A percentile compares a stretch with the other conserved stretches of the same genome.
phyloP scores from a whole-genome alignment of 2,797 vertebrate species.

The Coracias cyanogaster region DNA sequence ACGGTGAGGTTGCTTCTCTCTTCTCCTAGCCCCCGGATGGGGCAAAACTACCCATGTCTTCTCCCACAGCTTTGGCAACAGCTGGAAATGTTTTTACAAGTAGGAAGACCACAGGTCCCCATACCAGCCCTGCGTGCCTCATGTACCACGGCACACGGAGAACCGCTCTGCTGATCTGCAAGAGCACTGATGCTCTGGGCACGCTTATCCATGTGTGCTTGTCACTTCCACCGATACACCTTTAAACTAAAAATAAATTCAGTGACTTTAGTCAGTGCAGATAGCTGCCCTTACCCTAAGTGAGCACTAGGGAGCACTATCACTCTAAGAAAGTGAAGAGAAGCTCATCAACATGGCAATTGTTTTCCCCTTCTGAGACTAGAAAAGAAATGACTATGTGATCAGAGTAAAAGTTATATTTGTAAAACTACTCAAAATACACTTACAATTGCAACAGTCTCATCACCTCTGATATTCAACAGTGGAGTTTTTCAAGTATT shows the following conservation, averaged over 20 bases:
- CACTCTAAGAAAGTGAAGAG: not conserved
- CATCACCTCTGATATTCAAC: not conserved
- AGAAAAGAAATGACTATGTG: accelerated
- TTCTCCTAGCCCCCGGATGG: not conserved
- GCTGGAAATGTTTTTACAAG: not conserved
- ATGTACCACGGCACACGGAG: not conserved
- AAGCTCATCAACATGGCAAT: not conserved
- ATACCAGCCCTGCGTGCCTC: accelerated
- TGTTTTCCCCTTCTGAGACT: not conserved
- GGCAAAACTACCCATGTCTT: not conserved
- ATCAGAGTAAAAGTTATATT: not conserved
- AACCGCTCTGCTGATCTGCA: not conserved
- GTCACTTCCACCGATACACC: accelerated
- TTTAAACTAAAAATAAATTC: not conserved
- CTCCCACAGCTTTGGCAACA: not conserved
- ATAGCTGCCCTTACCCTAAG: not conserved
- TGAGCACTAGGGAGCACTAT: slow-evolving; percentile 69
- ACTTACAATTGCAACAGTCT: not conserved
- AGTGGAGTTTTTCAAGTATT: not conserved
- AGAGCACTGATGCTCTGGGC: not conserved
- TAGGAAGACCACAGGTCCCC: not conserved
- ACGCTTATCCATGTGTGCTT: accelerated
- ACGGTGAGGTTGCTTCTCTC: not conserved
- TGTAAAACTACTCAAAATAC: not conserved
- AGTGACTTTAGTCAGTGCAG: not conserved